Percentiles rank a stretch among this genome's conserved stretches.
These are phyloP conservation scores for Eulacestoma nigropectus DNA, from an alignment of 2,113 vertebrate genomes.

Conservation along the genomic window DNA sequence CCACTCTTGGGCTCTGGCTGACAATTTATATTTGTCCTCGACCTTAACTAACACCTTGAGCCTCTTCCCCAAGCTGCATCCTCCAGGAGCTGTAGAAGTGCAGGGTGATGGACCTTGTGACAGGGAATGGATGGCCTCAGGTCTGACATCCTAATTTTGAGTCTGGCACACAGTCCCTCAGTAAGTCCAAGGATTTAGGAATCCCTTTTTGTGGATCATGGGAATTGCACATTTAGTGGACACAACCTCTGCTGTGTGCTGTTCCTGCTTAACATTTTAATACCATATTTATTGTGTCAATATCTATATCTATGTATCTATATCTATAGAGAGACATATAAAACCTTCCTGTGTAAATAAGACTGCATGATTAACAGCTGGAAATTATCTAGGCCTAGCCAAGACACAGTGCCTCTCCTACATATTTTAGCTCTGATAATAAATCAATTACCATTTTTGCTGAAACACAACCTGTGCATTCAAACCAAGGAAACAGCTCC, in stretches of 20 bases:
- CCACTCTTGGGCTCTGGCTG: background rate
- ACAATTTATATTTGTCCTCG: background rate
- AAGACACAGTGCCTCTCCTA: background rate
- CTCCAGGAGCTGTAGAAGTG: background rate
- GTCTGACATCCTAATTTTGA: background rate
- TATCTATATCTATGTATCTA: no score
- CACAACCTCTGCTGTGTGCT: background rate
- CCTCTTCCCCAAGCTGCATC: background rate
- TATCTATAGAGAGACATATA: background rate
- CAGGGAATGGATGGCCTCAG: background rate
- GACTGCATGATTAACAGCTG: background rate
- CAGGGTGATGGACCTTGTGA: background rate
- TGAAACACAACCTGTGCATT: background rate
- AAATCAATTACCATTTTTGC: background rate
- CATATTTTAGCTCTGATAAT: background rate
- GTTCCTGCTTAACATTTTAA: background rate
- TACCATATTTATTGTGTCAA: background rate
- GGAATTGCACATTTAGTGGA: background rate
- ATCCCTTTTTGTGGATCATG: background rate
- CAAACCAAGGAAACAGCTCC: background rate
- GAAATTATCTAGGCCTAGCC: background rate
- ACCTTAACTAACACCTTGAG: background rate
- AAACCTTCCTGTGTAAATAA: background rate
- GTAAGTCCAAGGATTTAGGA: background rate
- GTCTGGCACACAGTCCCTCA: background rate